Base-by-base conservation (phyloP, 2,888 invertebrate species). In the Cetonia aurata region DNA sequence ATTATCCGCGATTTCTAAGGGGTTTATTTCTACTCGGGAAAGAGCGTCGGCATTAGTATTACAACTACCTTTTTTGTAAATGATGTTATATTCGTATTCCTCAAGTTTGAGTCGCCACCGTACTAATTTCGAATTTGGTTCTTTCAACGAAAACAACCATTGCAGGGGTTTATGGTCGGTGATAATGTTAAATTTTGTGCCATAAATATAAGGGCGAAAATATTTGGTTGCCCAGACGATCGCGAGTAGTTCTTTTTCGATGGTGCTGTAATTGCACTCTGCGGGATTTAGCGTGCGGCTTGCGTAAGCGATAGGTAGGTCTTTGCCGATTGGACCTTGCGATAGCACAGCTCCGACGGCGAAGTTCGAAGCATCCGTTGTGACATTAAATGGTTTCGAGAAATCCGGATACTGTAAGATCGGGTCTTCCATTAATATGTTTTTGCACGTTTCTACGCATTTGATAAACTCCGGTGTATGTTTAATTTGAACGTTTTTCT, bases 91-190 rank as follows among this genome's bases (percentile, higher is more conserved):
- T 31, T 78, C 77, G 25, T 73, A 81, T 69, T 82, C 81, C 67
- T 78, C 77, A 13, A 81, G 67, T 70, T 76, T 79, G 10, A 83
- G 60, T 13, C 79, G 70, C 83, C 83, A 84, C 3, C 83, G 71
- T 72, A 82, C 77, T 3, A 83, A 56, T 56, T 77, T 73, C 0
- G 80, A 80, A 33, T 80, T 82, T 0, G 82, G 83, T 8, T 84
- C 82, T 75, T 83, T 83, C 0, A 83, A 65, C 85, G 84, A 0
- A 83, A 84, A 2, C 4, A 25, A 4, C 25, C 25, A 25, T 25
- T 25, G 25, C 4, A 25, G 25, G 1, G 25, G 25, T 4, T 25
- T 25, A 25, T 25, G 25, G 25, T 25, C 25, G 25, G 25, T 25
- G 4, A 80, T 77, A 0, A 85, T 82, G 0, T 70, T 78, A 42